Conservation (phyloP, 2,797 vertebrate species). For the Hydrophis major region DNA sequence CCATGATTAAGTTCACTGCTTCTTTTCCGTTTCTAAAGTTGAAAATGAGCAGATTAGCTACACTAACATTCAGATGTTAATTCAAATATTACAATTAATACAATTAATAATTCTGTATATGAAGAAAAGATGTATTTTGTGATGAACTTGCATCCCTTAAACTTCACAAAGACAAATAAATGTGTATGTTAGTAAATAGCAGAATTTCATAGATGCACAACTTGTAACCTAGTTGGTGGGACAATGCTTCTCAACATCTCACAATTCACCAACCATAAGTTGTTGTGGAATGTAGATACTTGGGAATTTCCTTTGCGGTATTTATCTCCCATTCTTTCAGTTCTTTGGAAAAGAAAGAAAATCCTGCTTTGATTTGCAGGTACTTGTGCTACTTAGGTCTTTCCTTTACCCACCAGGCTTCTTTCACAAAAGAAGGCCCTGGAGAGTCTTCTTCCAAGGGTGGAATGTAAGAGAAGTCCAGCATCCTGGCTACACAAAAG, state of each 20-base stretch:
- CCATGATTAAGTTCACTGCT: slow-evolving; percentile 82
- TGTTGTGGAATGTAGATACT: neutral
- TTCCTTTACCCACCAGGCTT: neutral
- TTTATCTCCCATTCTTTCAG: neutral
- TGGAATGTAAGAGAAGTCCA: neutral
- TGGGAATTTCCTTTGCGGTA: neutral
- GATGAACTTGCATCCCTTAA: neutral
- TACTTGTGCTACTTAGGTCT: neutral
- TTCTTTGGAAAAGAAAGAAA: neutral
- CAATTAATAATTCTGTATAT: neutral
- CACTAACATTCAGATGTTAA: neutral
- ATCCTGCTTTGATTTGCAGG: neutral
- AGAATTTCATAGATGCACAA: neutral
- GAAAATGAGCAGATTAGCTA: neutral
- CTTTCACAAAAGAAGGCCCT: neutral
- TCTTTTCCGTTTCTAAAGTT: slow-evolving; percentile 82
- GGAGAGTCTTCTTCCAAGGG: no score
- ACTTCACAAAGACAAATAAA: neutral
- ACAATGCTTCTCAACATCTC: neutral
- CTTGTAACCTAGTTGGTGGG: neutral
- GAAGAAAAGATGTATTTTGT: neutral
- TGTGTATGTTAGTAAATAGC: neutral
- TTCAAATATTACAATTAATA: neutral
- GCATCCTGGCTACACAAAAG: neutral
- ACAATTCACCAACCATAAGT: neutral